Percentiles rank a stretch among this genome's conserved stretches.
Conservation (phyloP, 2,888 invertebrate genomes). For the Anthophora plumipes region DNA sequence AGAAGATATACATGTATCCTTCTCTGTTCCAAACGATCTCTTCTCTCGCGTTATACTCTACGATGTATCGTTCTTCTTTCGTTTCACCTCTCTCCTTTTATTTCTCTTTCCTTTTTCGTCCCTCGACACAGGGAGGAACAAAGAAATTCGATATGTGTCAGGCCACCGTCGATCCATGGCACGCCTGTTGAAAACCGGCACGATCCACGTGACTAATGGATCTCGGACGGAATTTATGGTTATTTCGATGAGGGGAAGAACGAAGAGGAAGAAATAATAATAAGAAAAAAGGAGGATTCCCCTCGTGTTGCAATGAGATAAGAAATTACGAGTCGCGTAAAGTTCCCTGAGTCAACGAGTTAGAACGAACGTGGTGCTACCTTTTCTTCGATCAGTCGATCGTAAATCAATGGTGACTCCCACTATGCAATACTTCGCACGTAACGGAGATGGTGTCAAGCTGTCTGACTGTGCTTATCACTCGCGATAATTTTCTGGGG, state of each 20-base stretch:
- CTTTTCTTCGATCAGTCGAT: conserved; percentile 17
- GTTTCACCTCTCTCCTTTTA: not conserved
- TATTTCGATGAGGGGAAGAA: conserved; percentile 8
- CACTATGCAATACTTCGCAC: not conserved
- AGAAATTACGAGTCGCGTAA: conserved; percentile 25
- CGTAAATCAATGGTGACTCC: conserved; percentile 20
- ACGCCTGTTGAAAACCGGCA: conserved; percentile 55
- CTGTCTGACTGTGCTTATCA: not conserved
- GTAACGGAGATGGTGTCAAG: not conserved
- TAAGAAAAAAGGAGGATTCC: not conserved
- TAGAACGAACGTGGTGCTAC: not conserved
- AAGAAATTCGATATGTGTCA: conserved; percentile 46
- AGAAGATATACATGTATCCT: conserved; percentile 8
- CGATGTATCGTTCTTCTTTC: conserved; percentile 2
- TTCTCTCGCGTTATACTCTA: not conserved
- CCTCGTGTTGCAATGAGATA: conserved; percentile 30
- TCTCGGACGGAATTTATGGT: conserved; percentile 46
- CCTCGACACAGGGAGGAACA: conserved; percentile 6
- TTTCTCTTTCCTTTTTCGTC: conserved; percentile 32
- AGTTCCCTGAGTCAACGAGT: too few species aligned
- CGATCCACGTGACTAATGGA: conserved; percentile 56
- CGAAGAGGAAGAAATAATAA: not conserved
- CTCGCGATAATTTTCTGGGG: not conserved
- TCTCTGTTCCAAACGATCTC: conserved; percentile 12
- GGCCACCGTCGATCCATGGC: conserved; percentile 53